Percentiles rank a stretch among this genome's conserved stretches.
These are phyloP conservation scores for Chaitophorus viminalis DNA, from an alignment of 2,888 invertebrate genomes.

Conservation along the genomic window DNA sequence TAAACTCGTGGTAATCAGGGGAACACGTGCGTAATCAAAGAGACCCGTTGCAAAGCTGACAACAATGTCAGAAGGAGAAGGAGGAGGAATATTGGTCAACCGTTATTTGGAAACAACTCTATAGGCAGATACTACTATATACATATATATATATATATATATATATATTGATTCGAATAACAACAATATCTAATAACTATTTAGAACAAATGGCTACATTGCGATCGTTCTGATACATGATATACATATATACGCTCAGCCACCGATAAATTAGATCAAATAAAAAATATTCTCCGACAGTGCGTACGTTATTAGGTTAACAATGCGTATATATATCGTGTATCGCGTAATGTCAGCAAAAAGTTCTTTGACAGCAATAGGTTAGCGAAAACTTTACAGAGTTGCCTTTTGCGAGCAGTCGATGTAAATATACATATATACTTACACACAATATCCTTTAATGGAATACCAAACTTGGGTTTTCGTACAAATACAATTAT, in stretches of 20 bases:
- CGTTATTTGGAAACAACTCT: neutral
- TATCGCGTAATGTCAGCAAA: neutral
- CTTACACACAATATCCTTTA: neutral
- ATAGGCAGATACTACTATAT: neutral
- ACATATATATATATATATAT: no score
- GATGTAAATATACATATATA: neutral
- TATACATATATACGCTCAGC: neutral
- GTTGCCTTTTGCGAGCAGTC: neutral
- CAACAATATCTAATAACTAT: no score
- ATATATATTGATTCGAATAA: no score
- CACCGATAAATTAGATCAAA: neutral
- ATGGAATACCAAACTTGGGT: neutral
- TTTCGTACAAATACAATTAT: neutral
- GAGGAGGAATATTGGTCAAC: neutral
- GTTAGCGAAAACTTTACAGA: constrained; percentile 11
- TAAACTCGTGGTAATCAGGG: neutral
- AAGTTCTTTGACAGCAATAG: neutral
- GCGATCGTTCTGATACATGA: no score
- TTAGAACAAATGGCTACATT: no score
- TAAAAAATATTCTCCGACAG: neutral
- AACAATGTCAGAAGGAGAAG: neutral
- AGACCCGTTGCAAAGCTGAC: neutral
- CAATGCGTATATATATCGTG: neutral
- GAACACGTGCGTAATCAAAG: neutral
- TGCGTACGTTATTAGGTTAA: neutral